A percentile compares a stretch with the other conserved stretches of the same genome.
These are phyloP conservation scores for Chionoecetes opilio DNA, from an alignment of 1,140 invertebrate genomes.

Conservation along the genomic window DNA sequence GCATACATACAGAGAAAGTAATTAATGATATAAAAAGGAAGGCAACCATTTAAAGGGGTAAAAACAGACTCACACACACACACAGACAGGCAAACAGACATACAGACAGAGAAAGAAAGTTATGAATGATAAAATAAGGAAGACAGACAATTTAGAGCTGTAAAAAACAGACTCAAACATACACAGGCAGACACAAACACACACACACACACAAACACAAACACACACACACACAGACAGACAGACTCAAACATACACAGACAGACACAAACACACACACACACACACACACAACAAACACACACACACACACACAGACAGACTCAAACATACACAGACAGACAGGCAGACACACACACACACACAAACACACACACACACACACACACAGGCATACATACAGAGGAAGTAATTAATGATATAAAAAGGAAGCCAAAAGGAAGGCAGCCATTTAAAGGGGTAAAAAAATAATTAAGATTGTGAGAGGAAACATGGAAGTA, in stretches of 20 bases:
- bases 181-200: too few species aligned
- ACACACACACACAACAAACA: neutral
- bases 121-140: neutral
- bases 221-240: neutral
- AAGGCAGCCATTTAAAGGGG: neutral
- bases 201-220: neutral
- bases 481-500: neutral
- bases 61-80: neutral
- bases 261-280: neutral
- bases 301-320: neutral
- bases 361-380: neutral
- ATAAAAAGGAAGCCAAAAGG: neutral
- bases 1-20: neutral
- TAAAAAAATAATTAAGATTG: neutral
- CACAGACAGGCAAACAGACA: slow-evolving; percentile 5
- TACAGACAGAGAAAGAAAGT: neutral
- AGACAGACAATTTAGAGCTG: neutral
- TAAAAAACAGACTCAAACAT: neutral
- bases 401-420: neutral
- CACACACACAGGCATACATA: neutral
- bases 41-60: neutral
- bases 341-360: neutral
- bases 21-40: neutral
- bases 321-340: too few species aligned
- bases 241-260: neutral